Evolutionary conservation across 2,797 vertebrate species (phyloP).

Genomic region (Etheostoma perlongum): DNA sequence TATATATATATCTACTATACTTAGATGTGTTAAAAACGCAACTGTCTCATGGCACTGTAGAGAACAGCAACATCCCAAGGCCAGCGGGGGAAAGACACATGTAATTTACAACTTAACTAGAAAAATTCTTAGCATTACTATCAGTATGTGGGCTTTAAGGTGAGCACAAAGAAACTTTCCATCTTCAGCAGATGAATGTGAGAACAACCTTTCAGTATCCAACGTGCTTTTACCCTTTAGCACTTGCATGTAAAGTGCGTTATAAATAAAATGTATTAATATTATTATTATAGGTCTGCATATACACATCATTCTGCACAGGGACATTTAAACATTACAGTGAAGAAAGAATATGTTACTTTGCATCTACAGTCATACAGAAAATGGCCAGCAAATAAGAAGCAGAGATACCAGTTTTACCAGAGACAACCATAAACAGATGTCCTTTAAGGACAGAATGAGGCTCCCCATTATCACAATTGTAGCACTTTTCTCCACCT

Average conservation of each 20-base stretch:
- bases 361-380: background rate
- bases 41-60: background rate
- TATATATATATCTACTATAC: background rate
- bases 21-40: background rate
- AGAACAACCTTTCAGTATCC: too few relatives aligned
- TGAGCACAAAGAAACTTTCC: too few relatives aligned
- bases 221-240: too few relatives aligned
- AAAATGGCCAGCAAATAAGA: background rate
- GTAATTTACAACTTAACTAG: background rate
- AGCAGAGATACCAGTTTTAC: conserved; percentile 1
- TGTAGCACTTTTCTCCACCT: background rate
- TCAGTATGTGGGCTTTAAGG: too few relatives aligned
- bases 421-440: conserved; percentile 13
- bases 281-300: too few relatives aligned
- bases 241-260: too few relatives aligned
- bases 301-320: too few relatives aligned
- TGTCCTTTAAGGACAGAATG: conserved; percentile 9
- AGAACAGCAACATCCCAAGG: background rate
- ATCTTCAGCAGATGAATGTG: too few relatives aligned
- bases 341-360: background rate
- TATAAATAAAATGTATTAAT: too few relatives aligned
- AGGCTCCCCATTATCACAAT: background rate
- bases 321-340: background rate
- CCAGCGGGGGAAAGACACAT: background rate
- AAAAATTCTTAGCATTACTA: too few relatives aligned